Conservation (phyloP, 2,113 vertebrate species). For the Butastur rufipennis region DNA sequence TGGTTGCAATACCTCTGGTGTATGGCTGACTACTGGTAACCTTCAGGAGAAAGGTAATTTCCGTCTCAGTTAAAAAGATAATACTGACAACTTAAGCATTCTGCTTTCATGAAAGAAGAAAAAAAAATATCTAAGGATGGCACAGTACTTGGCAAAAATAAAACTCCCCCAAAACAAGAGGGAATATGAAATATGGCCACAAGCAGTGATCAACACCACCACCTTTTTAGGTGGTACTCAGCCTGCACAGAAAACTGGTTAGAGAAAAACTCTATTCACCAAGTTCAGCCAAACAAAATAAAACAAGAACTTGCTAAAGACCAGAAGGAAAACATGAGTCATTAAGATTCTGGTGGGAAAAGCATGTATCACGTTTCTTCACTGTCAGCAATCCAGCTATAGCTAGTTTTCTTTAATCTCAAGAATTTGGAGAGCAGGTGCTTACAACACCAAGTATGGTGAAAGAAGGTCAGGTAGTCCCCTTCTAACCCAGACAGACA, state of each 20-base stretch:
- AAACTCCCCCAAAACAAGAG: not conserved
- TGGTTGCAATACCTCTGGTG: not conserved
- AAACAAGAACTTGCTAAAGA: slow-evolving; percentile 6
- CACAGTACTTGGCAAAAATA: not conserved
- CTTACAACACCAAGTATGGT: not conserved
- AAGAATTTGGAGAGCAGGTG: slow-evolving; percentile 17
- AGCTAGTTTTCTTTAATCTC: not conserved
- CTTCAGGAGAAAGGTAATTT: not conserved
- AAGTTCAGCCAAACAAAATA: slow-evolving; percentile 24
- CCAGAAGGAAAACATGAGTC: slow-evolving; percentile 56
- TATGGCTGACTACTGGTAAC: not conserved
- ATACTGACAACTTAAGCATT: not conserved
- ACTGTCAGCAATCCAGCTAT: not conserved
- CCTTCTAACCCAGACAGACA: not conserved
- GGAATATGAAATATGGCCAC: not conserved
- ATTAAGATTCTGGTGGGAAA: slow-evolving; percentile 30
- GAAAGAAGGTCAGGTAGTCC: not conserved
- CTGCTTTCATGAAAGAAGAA: not conserved
- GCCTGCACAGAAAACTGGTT: not conserved
- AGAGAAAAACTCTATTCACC: not conserved
- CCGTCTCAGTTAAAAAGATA: not conserved
- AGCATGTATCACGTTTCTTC: not conserved
- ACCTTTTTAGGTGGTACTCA: not conserved
- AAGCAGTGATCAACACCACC: not conserved
- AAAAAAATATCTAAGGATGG: not conserved